Evolutionary conservation across 2,888 invertebrate genomes (phyloP).

Genomic region (Drosophila paramelanica): DNA sequence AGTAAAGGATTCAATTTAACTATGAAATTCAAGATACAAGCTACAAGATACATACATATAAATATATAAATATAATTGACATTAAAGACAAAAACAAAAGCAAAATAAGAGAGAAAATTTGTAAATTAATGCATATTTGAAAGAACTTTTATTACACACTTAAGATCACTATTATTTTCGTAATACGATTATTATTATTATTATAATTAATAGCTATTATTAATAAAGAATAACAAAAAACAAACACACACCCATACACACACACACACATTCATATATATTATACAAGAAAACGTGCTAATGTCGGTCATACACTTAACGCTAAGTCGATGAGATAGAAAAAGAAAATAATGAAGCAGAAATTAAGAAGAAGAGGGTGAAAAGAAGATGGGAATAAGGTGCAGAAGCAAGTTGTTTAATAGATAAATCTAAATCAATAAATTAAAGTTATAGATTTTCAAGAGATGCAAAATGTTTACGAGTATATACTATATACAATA

Average conservation of each 20-base stretch:
- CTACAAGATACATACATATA: conserved; percentile 31
- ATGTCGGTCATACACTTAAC: conserved; percentile 50
- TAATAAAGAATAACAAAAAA: conserved; percentile 27
- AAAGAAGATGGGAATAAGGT: conserved; percentile 4
- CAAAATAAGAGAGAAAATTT: conserved; percentile 32
- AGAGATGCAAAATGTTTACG: conserved; percentile 61
- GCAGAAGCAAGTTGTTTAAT: conserved; percentile 45
- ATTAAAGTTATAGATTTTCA: conserved; percentile 65
- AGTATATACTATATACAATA: conserved; percentile 59
- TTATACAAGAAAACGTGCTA: conserved; percentile 55
- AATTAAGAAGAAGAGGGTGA: conserved; percentile 25
- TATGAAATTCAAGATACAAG: conserved; percentile 45
- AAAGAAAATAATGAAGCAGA: conserved; percentile 20
- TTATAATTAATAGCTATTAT: conserved; percentile 56
- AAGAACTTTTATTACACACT: conserved; percentile 63
- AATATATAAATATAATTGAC: conserved; percentile 35
- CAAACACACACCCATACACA: conserved; percentile 2
- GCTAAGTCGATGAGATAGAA: conserved; percentile 47
- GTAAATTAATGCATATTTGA: conserved; percentile 70
- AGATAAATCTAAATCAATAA: conserved; percentile 61
- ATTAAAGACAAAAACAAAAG: background rate
- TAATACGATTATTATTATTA: conserved; percentile 70
- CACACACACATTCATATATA: background rate
- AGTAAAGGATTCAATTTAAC: conserved; percentile 48
- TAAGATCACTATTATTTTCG: conserved; percentile 73